Base-by-base conservation (phyloP, 2,888 invertebrate species). In the Epinotia nisella region DNA sequence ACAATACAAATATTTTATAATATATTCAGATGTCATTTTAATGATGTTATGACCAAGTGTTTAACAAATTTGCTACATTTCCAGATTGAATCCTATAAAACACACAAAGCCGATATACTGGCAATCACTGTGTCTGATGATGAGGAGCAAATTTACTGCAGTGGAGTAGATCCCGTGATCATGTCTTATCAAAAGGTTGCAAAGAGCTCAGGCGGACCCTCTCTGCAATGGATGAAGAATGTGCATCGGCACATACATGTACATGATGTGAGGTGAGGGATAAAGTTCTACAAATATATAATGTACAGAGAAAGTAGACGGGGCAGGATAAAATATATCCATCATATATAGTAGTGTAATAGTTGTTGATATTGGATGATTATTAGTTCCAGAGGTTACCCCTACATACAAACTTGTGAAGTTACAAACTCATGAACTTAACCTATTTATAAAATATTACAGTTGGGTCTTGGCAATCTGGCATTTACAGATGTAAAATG, bases 111-210 rank as follows among this genome's bases (percentile, higher is more conserved):
- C 0, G 98, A 98, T 88, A 96, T 99, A 56, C 91, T 98, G 45
- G 91, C 96, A 1, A 84, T 98, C 75, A 95, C 95, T 64, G 92
- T 98, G 9, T 95, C 96, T 1, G 95, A 96, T 49, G 95, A 96
- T 76, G 95, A 96, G 82, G 94, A 94, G 29, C 94, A 94, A 39
- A 86, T 98, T 45, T 96, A 96, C 82, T 97, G 97, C 84, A 95
- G 97, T 76, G 98, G 98, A 73, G 96, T 97, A 51, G 97, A 98
- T 85, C 97, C 98, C 0, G 93, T 95, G 0, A 96, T 99, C 45
- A 94, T 96, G 9, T 96, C 95, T 80, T 97, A 97, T 83, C 94
- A 95, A 13, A 95, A 95, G 85, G 95, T 97, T 0, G 92, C 92
- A 72, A 95, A 94, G 78, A 88, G 83, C 19, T 92, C 91, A 75